A percentile compares a stretch with the other conserved stretches of the same genome.
phyloP scores from a whole-genome alignment of 2,797 vertebrate species.

The Hemibagrus guttatus region DNA sequence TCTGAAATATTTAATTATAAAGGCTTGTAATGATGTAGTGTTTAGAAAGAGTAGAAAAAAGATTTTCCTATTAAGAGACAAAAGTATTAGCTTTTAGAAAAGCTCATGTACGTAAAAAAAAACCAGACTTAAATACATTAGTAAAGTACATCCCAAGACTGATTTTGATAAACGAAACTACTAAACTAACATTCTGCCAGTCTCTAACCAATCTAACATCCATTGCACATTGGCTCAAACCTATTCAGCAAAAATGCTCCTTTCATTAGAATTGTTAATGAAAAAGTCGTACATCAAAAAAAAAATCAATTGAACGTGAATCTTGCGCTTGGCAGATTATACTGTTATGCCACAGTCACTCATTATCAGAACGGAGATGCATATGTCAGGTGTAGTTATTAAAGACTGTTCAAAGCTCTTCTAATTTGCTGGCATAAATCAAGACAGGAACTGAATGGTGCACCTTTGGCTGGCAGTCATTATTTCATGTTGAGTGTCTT shows the following conservation, averaged over 20 bases:
- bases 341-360: conserved; percentile 40
- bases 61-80: not conserved
- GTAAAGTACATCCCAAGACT: not conserved
- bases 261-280: conserved; percentile 39
- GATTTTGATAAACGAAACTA: not conserved
- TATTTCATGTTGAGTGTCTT: conserved; percentile 39
- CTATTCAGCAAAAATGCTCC: not conserved
- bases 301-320: conserved; percentile 43
- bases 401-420: conserved; percentile 36
- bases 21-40: not conserved
- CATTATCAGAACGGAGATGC: conserved; percentile 41
- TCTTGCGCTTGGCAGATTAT: conserved; percentile 42
- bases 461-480: conserved; percentile 24
- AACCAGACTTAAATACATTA: not conserved
- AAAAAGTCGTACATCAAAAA: conserved; percentile 46
- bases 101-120: not conserved
- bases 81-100: not conserved
- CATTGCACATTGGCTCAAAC: not conserved
- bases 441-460: conserved; percentile 29
- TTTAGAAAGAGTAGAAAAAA: not conserved
- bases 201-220: not conserved
- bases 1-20: not conserved
- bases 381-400: conserved; percentile 50
- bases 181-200: not conserved
- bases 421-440: conserved; percentile 35